Conservation (phyloP, 1,140 invertebrate genomes). For the Drosophila chauvacae region DNA sequence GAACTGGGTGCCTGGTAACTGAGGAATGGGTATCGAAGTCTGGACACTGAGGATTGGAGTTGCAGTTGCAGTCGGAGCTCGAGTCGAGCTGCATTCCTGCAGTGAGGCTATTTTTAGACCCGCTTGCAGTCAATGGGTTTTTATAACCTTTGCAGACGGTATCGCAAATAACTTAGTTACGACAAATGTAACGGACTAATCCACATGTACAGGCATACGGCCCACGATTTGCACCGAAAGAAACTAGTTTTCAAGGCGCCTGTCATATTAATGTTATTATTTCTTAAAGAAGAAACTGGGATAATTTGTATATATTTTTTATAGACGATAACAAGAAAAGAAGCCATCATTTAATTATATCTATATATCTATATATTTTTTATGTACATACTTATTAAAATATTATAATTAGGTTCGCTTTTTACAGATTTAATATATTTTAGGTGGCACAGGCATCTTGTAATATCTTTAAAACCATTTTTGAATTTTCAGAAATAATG, state of each 20-base stretch:
- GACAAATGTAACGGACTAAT: conserved; percentile 47
- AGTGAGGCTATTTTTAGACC: conserved; percentile 73
- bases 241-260: neutral
- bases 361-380: neutral
- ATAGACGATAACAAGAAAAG: too few relatives aligned
- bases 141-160: conserved; percentile 46
- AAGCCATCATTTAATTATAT: too few relatives aligned
- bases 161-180: conserved; percentile 47
- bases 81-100: conserved; percentile 73
- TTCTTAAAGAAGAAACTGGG: neutral
- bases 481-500: neutral
- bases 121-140: conserved; percentile 71
- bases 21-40: conserved; percentile 11
- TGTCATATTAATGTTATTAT: too few relatives aligned
- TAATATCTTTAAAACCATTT: neutral
- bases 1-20: neutral
- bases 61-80: conserved; percentile 29
- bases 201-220: conserved; percentile 4
- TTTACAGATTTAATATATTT: neutral
- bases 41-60: conserved; percentile 13
- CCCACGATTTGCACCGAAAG: conserved; percentile 8
- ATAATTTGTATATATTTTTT: too few relatives aligned
- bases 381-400: too few relatives aligned
- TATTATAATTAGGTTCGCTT: too few relatives aligned
- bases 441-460: neutral